phyloP scores from a whole-genome alignment of 2,797 vertebrate species.

The Ceyx erithaca region DNA sequence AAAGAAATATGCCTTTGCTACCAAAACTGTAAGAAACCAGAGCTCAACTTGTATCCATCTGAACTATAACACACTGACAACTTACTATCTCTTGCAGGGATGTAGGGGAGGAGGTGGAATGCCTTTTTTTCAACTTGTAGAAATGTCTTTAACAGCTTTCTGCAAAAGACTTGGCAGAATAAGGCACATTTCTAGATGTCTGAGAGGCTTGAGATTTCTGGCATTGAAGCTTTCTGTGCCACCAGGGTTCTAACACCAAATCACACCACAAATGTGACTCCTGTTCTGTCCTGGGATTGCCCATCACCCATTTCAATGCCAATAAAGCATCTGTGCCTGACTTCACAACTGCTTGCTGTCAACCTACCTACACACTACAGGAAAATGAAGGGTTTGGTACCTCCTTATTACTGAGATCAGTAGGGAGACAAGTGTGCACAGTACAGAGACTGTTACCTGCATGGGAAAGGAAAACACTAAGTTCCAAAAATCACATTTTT shows the following conservation, averaged over 20 bases:
- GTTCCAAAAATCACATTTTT: neutral
- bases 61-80: neutral
- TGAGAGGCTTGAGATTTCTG: slow-evolving; percentile 22
- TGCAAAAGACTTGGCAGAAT: slow-evolving; percentile 2
- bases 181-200: neutral
- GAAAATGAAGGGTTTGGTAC: neutral
- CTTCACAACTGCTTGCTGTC: neutral
- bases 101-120: neutral
- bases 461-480: neutral
- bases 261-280: neutral
- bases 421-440: neutral
- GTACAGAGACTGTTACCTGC: neutral
- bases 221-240: fast-evolving
- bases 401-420: neutral
- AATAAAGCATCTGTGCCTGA: neutral
- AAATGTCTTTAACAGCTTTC: neutral
- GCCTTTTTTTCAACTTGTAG: neutral
- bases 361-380: neutral
- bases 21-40: neutral
- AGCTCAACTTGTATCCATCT: neutral
- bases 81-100: neutral
- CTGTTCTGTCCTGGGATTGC: neutral
- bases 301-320: neutral
- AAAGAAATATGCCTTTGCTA: slow-evolving; percentile 16
- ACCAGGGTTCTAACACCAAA: neutral